These are phyloP conservation scores for Tauraco erythrolophus DNA, from an alignment of 2,113 vertebrate species.

Conservation along the genomic window DNA sequence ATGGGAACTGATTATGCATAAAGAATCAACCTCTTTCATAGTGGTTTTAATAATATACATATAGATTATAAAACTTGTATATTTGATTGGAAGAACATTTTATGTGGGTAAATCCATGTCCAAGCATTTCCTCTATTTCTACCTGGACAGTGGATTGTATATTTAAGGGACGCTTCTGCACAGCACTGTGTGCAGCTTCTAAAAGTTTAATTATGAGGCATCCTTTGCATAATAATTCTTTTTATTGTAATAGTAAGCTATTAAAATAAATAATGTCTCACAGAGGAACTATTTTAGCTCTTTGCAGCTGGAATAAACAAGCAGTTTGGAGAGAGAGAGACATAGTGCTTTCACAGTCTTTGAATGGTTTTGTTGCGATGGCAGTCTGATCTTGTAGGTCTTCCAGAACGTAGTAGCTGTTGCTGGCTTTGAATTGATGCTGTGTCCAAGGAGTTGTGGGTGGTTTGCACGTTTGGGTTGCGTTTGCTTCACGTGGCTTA, in stretches of 20 bases:
- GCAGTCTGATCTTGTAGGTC: not conserved
- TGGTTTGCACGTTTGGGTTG: not conserved
- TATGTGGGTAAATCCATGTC: constrained; percentile 47
- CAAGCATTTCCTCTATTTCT: constrained; percentile 41
- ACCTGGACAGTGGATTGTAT: not conserved
- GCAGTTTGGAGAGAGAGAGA: not conserved
- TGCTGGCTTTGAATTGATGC: not conserved
- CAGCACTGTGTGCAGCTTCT: constrained; percentile 41
- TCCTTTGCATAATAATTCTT: constrained; percentile 28
- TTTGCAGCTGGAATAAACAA: not conserved
- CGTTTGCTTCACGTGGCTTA: rapidly evolving
- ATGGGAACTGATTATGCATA: constrained; percentile 74
- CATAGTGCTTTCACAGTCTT: not conserved
- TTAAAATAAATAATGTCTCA: constrained; percentile 18
- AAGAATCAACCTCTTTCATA: constrained; percentile 63
- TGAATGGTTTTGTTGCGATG: not conserved
- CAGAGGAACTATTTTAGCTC: not conserved
- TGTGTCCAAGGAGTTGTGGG: not conserved
- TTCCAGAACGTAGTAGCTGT: not conserved
- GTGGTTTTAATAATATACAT: constrained; percentile 66
- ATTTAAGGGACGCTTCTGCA: constrained; percentile 2
- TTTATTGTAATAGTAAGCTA: not conserved
- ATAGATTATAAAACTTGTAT: constrained; percentile 70
- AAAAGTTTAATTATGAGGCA: constrained; percentile 70
- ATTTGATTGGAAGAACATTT: constrained; percentile 50